Conservation (phyloP, 2,797 vertebrate species). For the Furcifer pardalis region DNA sequence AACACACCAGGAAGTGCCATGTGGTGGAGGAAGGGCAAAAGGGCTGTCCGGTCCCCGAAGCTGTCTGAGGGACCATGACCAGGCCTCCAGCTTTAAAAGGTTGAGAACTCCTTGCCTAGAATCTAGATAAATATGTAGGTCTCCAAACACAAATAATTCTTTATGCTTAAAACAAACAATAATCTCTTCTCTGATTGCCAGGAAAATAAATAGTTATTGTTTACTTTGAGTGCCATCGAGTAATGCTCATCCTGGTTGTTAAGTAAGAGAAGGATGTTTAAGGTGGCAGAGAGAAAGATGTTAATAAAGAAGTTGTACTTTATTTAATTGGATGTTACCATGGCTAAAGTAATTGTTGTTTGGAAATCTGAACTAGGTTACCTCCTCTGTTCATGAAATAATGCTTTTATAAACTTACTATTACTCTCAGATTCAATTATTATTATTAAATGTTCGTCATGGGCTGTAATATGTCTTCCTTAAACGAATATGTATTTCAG, state of each 20-base stretch:
- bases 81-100: too few relatives aligned
- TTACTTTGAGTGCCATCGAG: neutral
- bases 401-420: neutral
- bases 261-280: neutral
- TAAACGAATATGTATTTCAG: constrained; percentile 35
- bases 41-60: too few relatives aligned
- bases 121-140: neutral
- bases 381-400: neutral
- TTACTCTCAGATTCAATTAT: neutral
- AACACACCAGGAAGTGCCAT: too few relatives aligned
- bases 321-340: neutral
- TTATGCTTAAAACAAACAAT: neutral
- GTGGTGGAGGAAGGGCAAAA: too few relatives aligned
- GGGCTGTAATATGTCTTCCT: neutral
- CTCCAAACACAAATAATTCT: neutral
- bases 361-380: neutral
- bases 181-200: neutral
- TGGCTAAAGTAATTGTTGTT: neutral
- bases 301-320: neutral
- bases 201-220: neutral
- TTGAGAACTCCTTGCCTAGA: too few relatives aligned
- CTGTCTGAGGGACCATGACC: too few relatives aligned
- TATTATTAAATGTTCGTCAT: constrained; percentile 8
- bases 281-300: neutral
- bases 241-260: neutral